Percentiles rank a stretch among this genome's conserved stretches.
Conservation (phyloP, 2,113 vertebrate genomes). For the Oxyura jamaicensis region DNA sequence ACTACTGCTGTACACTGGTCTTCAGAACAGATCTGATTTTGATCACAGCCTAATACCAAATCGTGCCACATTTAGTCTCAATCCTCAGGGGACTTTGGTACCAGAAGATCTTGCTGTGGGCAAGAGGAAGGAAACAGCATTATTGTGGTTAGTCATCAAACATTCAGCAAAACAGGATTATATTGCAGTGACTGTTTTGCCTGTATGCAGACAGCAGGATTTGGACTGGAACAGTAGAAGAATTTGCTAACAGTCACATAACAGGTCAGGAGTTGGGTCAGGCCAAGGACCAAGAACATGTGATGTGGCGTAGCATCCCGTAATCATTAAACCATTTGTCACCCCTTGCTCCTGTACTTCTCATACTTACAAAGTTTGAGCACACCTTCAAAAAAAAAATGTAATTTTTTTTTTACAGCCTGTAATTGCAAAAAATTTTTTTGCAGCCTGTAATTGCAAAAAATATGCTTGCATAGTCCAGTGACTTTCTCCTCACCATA, state of each 20-base stretch:
- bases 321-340: constrained; percentile 33
- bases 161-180: background rate
- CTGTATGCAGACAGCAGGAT: constrained; percentile 7
- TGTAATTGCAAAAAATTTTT: too few relatives aligned
- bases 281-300: constrained; percentile 4
- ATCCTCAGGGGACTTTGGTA: background rate
- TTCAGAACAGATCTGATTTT: constrained; percentile 19
- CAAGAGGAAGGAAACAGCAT: background rate
- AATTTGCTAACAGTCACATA: background rate
- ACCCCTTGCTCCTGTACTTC: background rate
- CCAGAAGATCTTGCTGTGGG: constrained; percentile 21
- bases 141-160: background rate
- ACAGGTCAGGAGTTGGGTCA: constrained; percentile 38
- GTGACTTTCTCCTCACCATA: accelerated
- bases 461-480: background rate
- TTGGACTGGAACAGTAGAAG: constrained; percentile 21
- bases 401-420: too few relatives aligned
- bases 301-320: background rate
- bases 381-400: background rate
- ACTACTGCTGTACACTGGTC: background rate
- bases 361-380: background rate
- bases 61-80: background rate
- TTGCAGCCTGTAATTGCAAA: background rate
- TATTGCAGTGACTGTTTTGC: background rate
- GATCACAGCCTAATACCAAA: constrained; percentile 16